Conservation (phyloP, 2,888 invertebrate species). For the Cryptocheilus praepositus region DNA sequence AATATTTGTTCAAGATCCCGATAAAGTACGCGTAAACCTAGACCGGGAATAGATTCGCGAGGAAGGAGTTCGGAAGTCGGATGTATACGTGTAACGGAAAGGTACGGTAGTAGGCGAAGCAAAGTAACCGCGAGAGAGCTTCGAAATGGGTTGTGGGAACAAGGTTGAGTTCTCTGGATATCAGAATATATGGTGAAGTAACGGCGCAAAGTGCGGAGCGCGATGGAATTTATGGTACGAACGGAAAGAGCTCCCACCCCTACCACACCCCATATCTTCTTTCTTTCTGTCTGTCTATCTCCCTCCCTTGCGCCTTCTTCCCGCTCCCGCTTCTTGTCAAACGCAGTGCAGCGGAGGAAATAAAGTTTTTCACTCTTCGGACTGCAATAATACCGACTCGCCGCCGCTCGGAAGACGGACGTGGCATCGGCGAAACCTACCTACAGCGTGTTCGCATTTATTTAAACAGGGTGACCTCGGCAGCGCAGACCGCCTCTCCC, state of each 20-base stretch:
- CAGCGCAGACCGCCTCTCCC: neutral
- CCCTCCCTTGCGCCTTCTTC: neutral
- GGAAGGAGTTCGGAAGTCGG: too few relatives aligned
- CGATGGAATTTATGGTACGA: conserved; percentile 54
- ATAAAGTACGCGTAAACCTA: too few relatives aligned
- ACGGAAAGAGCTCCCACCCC: conserved; percentile 29
- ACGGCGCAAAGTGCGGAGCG: conserved; percentile 49
- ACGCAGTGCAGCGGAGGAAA: conserved; percentile 9
- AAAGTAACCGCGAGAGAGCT: conserved; percentile 58
- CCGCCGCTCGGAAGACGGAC: conserved; percentile 25
- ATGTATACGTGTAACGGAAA: conserved; percentile 17
- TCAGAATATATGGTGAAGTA: conserved; percentile 55
- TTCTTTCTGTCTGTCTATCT: neutral
- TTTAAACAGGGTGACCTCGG: neutral
- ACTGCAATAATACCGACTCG: conserved; percentile 20
- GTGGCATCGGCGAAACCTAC: conserved; percentile 2
- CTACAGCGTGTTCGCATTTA: conserved; percentile 8
- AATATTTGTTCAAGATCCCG: too few relatives aligned
- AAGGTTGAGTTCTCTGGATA: conserved; percentile 57
- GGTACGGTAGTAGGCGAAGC: conserved; percentile 54
- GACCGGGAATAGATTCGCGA: too few relatives aligned
- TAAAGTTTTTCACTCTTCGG: conserved; percentile 42
- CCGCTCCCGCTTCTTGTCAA: too few relatives aligned
- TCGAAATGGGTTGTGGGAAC: conserved; percentile 58
- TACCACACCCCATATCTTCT: neutral